A percentile compares a stretch with the other conserved stretches of the same genome.
Evolutionary conservation across 2,113 vertebrate genomes (phyloP).

Genomic region (Empidonax traillii): DNA sequence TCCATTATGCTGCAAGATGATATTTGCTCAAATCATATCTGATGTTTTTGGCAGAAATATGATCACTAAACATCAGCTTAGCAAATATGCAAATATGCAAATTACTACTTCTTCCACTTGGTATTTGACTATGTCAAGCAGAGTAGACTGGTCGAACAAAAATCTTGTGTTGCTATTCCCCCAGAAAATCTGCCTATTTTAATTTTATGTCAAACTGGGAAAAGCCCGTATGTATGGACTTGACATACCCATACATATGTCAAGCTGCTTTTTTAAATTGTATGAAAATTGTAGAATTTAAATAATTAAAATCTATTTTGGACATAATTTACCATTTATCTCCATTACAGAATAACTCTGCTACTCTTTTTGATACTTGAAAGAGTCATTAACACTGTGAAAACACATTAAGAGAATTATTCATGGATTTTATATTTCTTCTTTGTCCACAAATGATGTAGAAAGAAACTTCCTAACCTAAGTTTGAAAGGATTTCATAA

Average conservation of each 20-base stretch:
- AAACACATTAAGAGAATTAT: neutral
- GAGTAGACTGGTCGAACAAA: neutral
- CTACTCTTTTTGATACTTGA: neutral
- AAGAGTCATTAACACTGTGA: neutral
- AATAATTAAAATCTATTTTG: constrained; percentile 23
- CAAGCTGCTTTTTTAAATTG: neutral
- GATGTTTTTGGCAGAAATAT: neutral
- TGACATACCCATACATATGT: neutral
- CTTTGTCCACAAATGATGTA: neutral
- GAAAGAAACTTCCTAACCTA: neutral
- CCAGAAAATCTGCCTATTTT: neutral
- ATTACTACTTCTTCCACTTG: neutral
- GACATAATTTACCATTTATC: neutral
- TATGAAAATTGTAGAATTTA: neutral
- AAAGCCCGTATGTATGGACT: neutral
- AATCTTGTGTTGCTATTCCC: neutral
- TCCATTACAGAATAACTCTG: neutral
- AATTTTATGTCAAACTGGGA: neutral
- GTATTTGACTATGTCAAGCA: neutral
- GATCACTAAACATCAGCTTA: neutral
- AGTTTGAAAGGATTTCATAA: neutral
- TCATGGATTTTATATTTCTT: neutral
- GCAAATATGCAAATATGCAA: neutral
- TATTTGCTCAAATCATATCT: constrained; percentile 11
- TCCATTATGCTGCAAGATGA: neutral